These are phyloP conservation scores for Dolichoris vasculosae DNA, from an alignment of 1,140 invertebrate species.

Conservation along the genomic window DNA sequence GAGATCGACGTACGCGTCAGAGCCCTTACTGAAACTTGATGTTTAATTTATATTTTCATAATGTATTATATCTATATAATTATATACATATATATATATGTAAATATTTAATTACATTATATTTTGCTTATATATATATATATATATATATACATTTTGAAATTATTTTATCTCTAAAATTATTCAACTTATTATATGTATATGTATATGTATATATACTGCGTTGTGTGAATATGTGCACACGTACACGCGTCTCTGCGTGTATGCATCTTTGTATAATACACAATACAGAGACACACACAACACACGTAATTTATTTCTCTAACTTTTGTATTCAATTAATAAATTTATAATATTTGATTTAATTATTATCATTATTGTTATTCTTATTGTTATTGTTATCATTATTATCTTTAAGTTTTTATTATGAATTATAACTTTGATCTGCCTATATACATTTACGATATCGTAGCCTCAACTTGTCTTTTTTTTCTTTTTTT, in stretches of 20 bases:
- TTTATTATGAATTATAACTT: constrained; percentile 48
- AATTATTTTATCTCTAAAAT: too few relatives aligned
- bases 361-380: constrained; percentile 38
- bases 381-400: constrained; percentile 37
- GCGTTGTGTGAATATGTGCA: too few relatives aligned
- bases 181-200: too few relatives aligned
- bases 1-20: constrained; percentile 48
- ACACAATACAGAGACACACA: too few relatives aligned
- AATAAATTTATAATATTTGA: constrained; percentile 55
- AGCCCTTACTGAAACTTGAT: not conserved
- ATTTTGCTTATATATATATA: too few relatives aligned
- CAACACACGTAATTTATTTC: too few relatives aligned
- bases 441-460: constrained; percentile 55
- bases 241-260: too few relatives aligned
- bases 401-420: constrained; percentile 44
- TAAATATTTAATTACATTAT: not conserved
- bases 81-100: not conserved
- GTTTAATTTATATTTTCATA: constrained; percentile 6
- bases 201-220: too few relatives aligned
- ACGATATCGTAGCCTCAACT: constrained; percentile 69
- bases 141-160: too few relatives aligned
- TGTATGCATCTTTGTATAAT: too few relatives aligned
- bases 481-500: constrained; percentile 75
- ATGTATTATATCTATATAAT: too few relatives aligned
- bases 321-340: too few relatives aligned